These are phyloP conservation scores for Thalassarche chlororhynchos DNA, from an alignment of 2,113 vertebrate species.

Conservation along the genomic window DNA sequence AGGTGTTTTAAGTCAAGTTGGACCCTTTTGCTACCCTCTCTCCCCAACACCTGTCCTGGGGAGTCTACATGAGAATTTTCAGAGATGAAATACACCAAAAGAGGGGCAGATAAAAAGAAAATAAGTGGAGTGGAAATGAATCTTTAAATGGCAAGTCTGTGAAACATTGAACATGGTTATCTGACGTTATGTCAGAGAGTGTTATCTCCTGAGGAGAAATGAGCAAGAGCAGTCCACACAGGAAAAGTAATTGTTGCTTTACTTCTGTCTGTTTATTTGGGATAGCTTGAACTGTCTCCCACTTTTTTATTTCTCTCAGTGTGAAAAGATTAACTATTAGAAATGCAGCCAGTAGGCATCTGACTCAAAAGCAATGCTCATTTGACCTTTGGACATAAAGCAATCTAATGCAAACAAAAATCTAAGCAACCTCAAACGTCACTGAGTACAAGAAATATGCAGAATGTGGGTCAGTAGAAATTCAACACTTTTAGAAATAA, in stretches of 20 bases:
- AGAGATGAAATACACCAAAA: conserved; percentile 38
- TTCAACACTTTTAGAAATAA: conserved; percentile 29
- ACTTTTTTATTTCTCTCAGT: conserved; percentile 33
- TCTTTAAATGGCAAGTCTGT: conserved; percentile 64
- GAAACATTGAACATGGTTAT: conserved; percentile 64
- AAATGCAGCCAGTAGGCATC: conserved; percentile 29
- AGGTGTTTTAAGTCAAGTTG: neutral
- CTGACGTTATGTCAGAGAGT: conserved; percentile 51
- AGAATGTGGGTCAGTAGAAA: conserved; percentile 1
- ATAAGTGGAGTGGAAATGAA: conserved; percentile 58
- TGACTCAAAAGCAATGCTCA: conserved; percentile 57
- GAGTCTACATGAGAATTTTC: conserved; percentile 47
- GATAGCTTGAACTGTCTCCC: neutral
- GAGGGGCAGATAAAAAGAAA: conserved; percentile 54
- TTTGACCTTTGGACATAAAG: conserved; percentile 61
- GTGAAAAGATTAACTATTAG: conserved; percentile 65
- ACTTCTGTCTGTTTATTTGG: conserved; percentile 64
- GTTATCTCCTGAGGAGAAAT: conserved; percentile 63
- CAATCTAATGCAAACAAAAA: conserved; percentile 51
- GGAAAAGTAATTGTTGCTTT: conserved; percentile 51
- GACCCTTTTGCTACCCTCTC: neutral
- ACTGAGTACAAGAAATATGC: conserved; percentile 24
- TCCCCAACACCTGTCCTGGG: neutral
- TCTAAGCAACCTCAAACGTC: conserved; percentile 26
- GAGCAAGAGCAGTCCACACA: conserved; percentile 41